Evolutionary conservation across 2,113 vertebrate genomes (phyloP).

Genomic region (Parus major): DNA sequence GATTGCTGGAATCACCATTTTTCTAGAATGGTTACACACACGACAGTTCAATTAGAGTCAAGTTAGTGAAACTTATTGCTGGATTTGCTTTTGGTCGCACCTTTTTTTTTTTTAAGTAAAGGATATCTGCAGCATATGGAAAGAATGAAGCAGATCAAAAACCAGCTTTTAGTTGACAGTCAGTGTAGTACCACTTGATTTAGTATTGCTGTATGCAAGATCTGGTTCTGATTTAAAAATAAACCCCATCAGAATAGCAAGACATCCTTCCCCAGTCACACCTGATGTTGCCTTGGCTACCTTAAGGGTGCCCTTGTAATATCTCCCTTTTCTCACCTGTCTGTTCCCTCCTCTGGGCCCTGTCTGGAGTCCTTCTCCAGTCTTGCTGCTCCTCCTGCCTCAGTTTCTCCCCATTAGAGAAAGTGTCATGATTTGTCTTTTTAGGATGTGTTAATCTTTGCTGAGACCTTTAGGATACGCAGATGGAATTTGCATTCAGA

Average conservation of each 20-base stretch:
- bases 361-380: neutral
- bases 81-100: neutral
- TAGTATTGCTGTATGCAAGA: neutral
- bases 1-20: conserved; percentile 57
- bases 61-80: conserved; percentile 63
- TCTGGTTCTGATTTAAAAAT: neutral
- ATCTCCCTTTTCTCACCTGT: neutral
- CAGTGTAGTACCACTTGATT: neutral
- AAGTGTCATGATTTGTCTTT: neutral
- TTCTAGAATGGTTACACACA: conserved; percentile 44
- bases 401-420: neutral
- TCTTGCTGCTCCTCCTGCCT: neutral
- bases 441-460: neutral
- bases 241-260: neutral
- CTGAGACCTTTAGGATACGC: neutral
- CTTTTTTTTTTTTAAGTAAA: neutral
- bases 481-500: neutral
- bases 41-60: conserved; percentile 65
- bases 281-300: neutral
- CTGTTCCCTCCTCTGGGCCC: neutral
- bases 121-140: neutral
- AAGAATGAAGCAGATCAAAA: neutral
- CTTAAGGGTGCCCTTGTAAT: neutral
- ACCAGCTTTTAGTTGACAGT: neutral
- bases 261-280: neutral